phyloP scores from a whole-genome alignment of 2,113 vertebrate species.

The human (Homo sapiens) region GRCh38 chr9:74625501-74626000 shows the following conservation, averaged over 20 bases:
- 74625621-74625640: background rate
- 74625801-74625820: background rate
- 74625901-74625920: background rate
- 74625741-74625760: background rate
- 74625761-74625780: background rate
- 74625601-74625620: too few species aligned
- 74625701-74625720: background rate
- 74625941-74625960: conserved; percentile 3
- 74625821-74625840: background rate
- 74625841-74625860: background rate
- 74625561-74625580: too few species aligned
- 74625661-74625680: background rate
- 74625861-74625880: background rate
- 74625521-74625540: too few species aligned
- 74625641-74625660: background rate
- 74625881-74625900: background rate
- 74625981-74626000: conserved; percentile 32
- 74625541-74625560: too few species aligned
- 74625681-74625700: background rate
- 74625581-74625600: too few species aligned
- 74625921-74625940: background rate
- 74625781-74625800: background rate
- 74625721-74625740: background rate
- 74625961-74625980: background rate
- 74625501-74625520: too few species aligned